Base-by-base conservation (phyloP, 1,140 invertebrate genomes). In the Camponotus pennsylvanicus region DNA sequence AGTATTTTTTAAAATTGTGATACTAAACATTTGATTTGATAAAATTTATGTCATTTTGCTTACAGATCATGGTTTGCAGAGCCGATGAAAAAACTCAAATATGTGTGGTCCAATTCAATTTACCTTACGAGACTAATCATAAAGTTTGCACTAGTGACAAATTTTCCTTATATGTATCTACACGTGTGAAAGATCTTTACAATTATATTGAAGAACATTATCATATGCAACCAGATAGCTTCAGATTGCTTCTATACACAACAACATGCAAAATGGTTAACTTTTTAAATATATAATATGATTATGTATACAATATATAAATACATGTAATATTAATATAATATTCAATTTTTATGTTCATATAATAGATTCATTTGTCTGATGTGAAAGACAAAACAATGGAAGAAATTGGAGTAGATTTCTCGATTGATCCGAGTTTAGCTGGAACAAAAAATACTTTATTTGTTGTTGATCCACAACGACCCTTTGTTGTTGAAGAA, bases 71-170 rank as follows among this genome's bases (percentile, higher is more conserved):
- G 93, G 92, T 94, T 86, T 93, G 93, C 91, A 90, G 80, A 76
- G 86, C 77, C 63, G 94, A 92, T 83, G 94, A 95, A 85, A 92
- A 89, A 45, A 95, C 92, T 87, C 94, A 96, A 67, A 91, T 96
- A 87, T 97, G 96, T 91, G 95, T 96, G 75, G 94, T 97, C 63
- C 94, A 95, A 49, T 96, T 80, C 61, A 49, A 69, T 79, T 18
- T 85, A 27, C 77, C 71, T 21, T 42, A 9, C 8, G 85, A 64
- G 59, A 18, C 69, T 55, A 73, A 77, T 27, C 40, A 87, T 66
- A 80, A 87, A 21, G 40, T 57, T 57, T 55, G 42, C 32, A 45
- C 55, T 42, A 63, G 11, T 27, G 55, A 77, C 13, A 84, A 59
- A 57, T 45, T 80, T 57, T 2, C 57, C 6, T 27, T 90, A 66